Percentiles rank a stretch among this genome's conserved stretches.
Evolutionary conservation across 2,797 vertebrate genomes (phyloP).

Genomic region (Ctenopoma multispine): DNA sequence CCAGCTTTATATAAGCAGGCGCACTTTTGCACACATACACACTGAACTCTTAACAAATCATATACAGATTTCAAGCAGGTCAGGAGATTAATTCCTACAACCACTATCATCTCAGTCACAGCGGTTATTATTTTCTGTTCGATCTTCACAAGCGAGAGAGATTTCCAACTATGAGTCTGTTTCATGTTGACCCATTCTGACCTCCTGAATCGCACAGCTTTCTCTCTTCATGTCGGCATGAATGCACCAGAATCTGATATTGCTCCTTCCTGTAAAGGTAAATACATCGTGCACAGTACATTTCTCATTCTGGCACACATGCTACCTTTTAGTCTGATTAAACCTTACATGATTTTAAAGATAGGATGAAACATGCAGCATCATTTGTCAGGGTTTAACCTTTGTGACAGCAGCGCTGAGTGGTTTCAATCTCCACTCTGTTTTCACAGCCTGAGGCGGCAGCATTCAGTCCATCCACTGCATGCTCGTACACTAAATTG

Average conservation of each 20-base stretch:
- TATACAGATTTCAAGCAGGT: slow-evolving; percentile 26
- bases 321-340: background rate
- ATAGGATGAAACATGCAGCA: background rate
- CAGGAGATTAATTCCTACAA: slow-evolving; percentile 20
- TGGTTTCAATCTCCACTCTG: slow-evolving; percentile 17
- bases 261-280: background rate
- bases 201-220: slow-evolving; percentile 5
- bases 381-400: background rate
- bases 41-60: slow-evolving; percentile 29
- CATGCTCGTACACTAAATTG: slow-evolving; percentile 23
- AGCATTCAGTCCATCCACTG: slow-evolving; percentile 8
- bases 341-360: background rate
- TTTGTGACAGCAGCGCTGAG: background rate
- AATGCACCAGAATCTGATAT: background rate
- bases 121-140: background rate
- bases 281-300: background rate
- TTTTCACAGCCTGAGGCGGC: slow-evolving; percentile 32
- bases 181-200: slow-evolving; percentile 23
- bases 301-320: background rate
- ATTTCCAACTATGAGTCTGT: background rate
- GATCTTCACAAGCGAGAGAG: slow-evolving; percentile 4
- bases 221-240: background rate
- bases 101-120: slow-evolving; percentile 22
- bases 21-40: background rate
- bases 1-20: background rate